phyloP scores from a whole-genome alignment of 2,797 vertebrate species.

The Helarctos malayanus region DNA sequence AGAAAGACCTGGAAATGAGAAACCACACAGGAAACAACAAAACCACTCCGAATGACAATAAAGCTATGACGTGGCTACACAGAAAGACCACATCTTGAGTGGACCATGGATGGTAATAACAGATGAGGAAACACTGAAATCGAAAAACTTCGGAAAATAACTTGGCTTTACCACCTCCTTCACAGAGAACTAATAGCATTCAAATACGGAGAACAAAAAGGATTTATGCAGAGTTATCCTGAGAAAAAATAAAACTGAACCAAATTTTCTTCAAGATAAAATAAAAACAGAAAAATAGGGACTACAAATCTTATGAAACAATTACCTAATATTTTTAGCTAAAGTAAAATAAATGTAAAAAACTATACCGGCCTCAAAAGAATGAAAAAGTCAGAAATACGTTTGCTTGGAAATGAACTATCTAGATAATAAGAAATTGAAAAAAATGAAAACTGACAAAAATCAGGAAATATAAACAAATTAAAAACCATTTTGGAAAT shows the following conservation, averaged over 20 bases:
- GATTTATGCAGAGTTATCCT: not conserved
- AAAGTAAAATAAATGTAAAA: not conserved
- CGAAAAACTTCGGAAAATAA: not conserved
- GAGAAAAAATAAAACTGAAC: not conserved
- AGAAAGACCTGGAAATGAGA: not conserved
- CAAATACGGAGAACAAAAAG: not conserved
- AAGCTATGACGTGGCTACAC: not conserved
- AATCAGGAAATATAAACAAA: not conserved
- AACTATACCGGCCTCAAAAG: not conserved
- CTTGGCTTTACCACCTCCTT: not conserved
- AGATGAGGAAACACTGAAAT: not conserved
- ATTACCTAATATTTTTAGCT: not conserved
- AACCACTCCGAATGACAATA: not conserved
- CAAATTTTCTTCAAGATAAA: not conserved
- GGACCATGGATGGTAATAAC: not conserved
- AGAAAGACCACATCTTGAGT: not conserved
- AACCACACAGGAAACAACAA: not conserved
- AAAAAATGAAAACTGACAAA: not conserved
- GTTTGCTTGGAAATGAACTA: not conserved
- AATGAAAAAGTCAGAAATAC: not conserved
- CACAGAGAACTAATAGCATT: not conserved
- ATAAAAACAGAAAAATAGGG: not conserved
- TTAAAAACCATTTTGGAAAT: not conserved
- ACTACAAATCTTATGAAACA: not conserved
- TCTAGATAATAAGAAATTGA: not conserved